Evolutionary conservation across 2,797 vertebrate genomes (phyloP), one percentile per base, ranked within the genome.

Genomic region (Jordanella pulchra): DNA sequence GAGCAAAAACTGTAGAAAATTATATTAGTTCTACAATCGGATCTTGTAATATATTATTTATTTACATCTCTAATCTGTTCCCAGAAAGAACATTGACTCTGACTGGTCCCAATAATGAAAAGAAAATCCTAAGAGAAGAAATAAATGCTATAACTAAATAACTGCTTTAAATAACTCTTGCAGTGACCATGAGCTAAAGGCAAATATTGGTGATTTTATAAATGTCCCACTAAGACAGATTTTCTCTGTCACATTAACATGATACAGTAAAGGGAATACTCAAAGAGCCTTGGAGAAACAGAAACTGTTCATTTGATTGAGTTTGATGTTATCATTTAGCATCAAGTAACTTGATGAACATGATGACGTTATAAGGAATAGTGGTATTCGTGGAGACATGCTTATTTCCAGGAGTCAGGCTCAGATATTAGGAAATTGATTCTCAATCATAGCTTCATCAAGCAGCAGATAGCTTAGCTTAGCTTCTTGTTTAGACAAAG

Each of bases 1-100:
- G 32, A 66, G 75, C n/a, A 74, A 60, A 70, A 60, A 65, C 64
- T 72, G 73, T 61, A 68, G 73, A 65, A 77, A 66, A 68, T 86
- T 86, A 86, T 82, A 83, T 86, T 81, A 88, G 76, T 80, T 87
- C 53, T 75, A 48, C 51, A 76, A 65, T 77, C 50, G 75, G 71
- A 78, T 80, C 25, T 39, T 71, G 42, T 60, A 72, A 86, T 91
- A 91, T 84, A 87, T 89, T 89, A 87, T 80, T 80, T 90, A 88
- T 91, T 67, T 86, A 88, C 76, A 86, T 74, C 55, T 82, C 69
- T 79, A 70, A 69, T 70, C 74, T 76, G 73, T 71, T 84, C 48
- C 42, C 68, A 74, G n/a, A 64, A 74, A 77, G 65, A 51, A 80
- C 76, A 48, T 73, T 69, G 48, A 65, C 50, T 44, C 44, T 63